Percentiles rank a stretch among this genome's conserved stretches.
phyloP scores from a whole-genome alignment of 2,113 vertebrate species.

The Motacilla alba region DNA sequence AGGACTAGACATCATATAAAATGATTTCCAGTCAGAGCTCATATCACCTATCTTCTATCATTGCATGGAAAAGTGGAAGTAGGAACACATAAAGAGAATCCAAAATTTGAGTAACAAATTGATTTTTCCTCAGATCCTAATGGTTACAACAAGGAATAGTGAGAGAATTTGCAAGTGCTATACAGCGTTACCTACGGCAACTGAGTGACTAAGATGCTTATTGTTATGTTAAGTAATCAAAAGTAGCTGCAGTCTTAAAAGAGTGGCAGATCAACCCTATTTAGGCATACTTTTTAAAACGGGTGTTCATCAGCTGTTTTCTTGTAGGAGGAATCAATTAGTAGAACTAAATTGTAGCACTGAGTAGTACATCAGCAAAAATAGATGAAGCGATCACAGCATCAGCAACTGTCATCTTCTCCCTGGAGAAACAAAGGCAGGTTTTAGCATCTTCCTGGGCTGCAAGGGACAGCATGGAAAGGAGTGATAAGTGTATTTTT shows the following conservation, averaged over 20 bases:
- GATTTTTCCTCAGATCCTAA: background rate
- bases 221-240: conserved; percentile 46
- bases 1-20: background rate
- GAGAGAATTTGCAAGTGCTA: background rate
- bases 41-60: background rate
- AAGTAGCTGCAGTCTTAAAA: conserved; percentile 27
- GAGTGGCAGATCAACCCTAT: conserved; percentile 5
- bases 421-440: background rate
- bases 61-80: background rate
- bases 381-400: background rate
- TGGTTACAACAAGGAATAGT: background rate
- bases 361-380: conserved; percentile 53
- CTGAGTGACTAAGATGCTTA: conserved; percentile 31
- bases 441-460: background rate
- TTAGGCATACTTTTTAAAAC: conserved; percentile 10
- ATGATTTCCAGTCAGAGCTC: background rate
- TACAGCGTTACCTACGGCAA: background rate
- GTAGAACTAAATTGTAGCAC: background rate
- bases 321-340: conserved; percentile 56
- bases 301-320: conserved; percentile 32
- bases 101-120: background rate
- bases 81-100: background rate
- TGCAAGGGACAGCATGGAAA: background rate
- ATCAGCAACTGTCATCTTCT: conserved; percentile 2
- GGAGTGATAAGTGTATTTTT: background rate